A percentile compares a stretch with the other conserved stretches of the same genome.
Conservation (phyloP, 2,113 vertebrate species). For the Melanostigma gelatinosum region DNA sequence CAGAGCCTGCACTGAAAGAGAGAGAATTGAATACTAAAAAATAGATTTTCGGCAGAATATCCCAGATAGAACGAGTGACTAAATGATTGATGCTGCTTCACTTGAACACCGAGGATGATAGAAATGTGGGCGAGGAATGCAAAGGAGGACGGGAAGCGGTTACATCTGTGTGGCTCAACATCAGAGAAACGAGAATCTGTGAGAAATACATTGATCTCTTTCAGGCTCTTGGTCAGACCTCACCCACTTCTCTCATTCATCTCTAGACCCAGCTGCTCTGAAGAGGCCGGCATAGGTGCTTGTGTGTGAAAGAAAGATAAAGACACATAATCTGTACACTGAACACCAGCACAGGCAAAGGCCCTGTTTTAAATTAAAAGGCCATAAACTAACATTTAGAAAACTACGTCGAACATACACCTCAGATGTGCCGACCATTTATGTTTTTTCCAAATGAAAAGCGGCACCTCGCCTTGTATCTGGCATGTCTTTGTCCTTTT, state of each 20-base stretch:
- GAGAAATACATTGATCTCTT: constrained; percentile 52
- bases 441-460: constrained; percentile 48
- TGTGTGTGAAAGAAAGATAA: constrained; percentile 27
- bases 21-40: constrained; percentile 2
- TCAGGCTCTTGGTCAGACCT: constrained; percentile 31
- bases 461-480: constrained; percentile 58
- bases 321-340: neutral
- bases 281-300: constrained; percentile 2
- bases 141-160: neutral
- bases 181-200: constrained; percentile 33
- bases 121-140: neutral
- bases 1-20: neutral
- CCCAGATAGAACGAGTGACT: neutral
- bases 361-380: constrained; percentile 18
- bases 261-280: constrained; percentile 42
- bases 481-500: constrained; percentile 70
- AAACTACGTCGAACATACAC: neutral
- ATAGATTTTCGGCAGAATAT: neutral
- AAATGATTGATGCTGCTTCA: neutral
- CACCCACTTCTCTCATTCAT: constrained; percentile 48
- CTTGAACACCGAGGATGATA: neutral
- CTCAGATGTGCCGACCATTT: constrained; percentile 19
- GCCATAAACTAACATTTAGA: constrained; percentile 3
- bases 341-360: constrained; percentile 25
- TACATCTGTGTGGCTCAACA: constrained; percentile 33